Percentiles rank a stretch among this genome's conserved stretches.
These are phyloP conservation scores for Actinia tenebrosa DNA, from an alignment of 64 coral and sea anemone species.

Conservation along the genomic window DNA sequence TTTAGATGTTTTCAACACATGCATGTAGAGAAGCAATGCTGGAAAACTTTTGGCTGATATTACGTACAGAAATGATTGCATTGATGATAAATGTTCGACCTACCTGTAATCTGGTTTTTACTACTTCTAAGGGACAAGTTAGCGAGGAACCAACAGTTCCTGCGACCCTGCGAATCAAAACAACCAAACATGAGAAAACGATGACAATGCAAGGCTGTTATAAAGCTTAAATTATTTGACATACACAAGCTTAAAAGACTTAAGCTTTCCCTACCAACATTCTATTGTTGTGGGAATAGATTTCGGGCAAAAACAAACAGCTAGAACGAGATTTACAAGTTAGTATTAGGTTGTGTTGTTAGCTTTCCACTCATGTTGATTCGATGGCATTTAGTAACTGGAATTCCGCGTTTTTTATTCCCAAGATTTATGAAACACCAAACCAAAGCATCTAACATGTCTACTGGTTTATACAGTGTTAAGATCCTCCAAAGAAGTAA, in stretches of 20 bases:
- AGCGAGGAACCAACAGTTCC: constrained; percentile 86
- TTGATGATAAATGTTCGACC: background rate
- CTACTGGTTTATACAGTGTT: background rate
- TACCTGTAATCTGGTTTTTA: constrained; percentile 97
- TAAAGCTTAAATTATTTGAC: too few species aligned
- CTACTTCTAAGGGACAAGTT: constrained; percentile 95
- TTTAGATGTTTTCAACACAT: background rate
- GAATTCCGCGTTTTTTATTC: too few species aligned
- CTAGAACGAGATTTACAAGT: too few species aligned
- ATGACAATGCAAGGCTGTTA: too few species aligned
- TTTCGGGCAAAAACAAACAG: too few species aligned
- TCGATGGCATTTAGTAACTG: background rate
- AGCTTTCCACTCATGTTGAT: too few species aligned
- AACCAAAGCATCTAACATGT: background rate
- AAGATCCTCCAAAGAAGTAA: background rate
- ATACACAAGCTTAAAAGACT: too few species aligned
- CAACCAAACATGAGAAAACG: background rate
- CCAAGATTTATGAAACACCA: too few species aligned
- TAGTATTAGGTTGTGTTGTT: too few species aligned
- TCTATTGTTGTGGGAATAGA: too few species aligned
- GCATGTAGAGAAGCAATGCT: background rate
- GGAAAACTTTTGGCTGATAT: background rate
- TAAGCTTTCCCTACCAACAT: too few species aligned
- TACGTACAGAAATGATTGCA: background rate
- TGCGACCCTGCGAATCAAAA: constrained; percentile 53